Conservation (phyloP, 2,113 vertebrate genomes). For the Neodon shergylaensis region DNA sequence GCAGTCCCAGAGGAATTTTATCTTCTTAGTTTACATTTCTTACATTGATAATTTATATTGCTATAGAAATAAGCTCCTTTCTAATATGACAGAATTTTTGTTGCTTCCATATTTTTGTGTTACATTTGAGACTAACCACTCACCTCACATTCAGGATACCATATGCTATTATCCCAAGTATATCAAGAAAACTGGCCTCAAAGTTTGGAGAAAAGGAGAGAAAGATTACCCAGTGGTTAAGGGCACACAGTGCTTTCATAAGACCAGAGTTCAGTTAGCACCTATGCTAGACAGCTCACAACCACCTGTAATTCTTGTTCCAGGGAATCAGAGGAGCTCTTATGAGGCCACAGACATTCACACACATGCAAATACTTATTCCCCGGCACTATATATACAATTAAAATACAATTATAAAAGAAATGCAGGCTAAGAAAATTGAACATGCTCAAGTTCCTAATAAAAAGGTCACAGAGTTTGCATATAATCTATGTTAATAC, state of each 20-base stretch:
- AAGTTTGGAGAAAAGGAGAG: background rate
- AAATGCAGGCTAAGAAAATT: background rate
- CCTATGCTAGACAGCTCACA: background rate
- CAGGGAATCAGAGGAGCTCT: background rate
- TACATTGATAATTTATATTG: background rate
- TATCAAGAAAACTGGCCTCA: background rate
- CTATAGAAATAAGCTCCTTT: background rate
- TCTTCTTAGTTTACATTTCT: background rate
- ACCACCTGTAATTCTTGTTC: background rate
- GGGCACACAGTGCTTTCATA: background rate
- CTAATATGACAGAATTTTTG: background rate
- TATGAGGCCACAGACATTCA: too few relatives aligned
- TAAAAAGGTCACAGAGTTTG: background rate
- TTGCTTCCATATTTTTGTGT: background rate
- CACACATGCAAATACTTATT: background rate
- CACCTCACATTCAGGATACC: background rate
- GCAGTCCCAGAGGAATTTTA: background rate
- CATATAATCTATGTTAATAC: too few relatives aligned
- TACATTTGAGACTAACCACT: background rate
- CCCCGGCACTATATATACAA: background rate
- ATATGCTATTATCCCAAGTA: too few relatives aligned
- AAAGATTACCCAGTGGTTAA: background rate
- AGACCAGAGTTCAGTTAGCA: background rate
- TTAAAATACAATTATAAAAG: background rate
- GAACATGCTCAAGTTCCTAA: background rate